Evolutionary conservation across 2,888 invertebrate genomes (phyloP).

Genomic region (Eledone cirrhosa): DNA sequence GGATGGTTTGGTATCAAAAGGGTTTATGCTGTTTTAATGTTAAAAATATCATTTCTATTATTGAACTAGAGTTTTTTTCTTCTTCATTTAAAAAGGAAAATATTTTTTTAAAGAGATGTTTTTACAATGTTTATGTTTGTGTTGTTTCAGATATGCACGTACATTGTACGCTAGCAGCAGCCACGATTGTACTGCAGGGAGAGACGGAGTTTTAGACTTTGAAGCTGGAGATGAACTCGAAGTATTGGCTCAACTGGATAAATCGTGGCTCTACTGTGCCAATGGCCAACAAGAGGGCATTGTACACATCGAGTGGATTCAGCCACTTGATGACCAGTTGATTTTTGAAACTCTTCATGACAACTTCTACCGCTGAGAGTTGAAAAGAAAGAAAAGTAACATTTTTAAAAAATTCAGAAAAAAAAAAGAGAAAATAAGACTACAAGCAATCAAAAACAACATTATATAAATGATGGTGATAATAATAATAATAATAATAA

Average conservation of each 20-base stretch:
- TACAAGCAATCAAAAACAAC: no score
- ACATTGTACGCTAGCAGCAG: constrained; percentile 36
- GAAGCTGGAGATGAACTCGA: constrained; percentile 42
- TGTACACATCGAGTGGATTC: constrained; percentile 39
- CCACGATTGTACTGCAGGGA: constrained; percentile 32
- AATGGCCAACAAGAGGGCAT: constrained; percentile 44
- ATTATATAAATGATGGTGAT: no score
- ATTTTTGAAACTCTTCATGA: constrained; percentile 39
- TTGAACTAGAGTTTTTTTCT: no score
- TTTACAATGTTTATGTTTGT: constrained; percentile 20
- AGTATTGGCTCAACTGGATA: constrained; percentile 47
- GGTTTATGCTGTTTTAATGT: no score
- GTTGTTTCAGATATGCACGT: constrained; percentile 38
- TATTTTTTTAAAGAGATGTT: neutral
- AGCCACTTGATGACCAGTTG: constrained; percentile 41
- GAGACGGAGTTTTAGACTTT: constrained; percentile 33
- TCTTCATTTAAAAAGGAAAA: no score
- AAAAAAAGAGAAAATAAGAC: neutral
- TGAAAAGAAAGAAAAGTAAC: neutral
- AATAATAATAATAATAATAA: no score
- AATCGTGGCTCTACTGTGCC: constrained; percentile 46
- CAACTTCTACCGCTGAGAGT: constrained; percentile 37
- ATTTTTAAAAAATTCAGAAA: neutral
- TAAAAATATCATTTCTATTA: no score
- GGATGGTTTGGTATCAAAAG: no score